Evolutionary conservation across 2,797 vertebrate genomes (phyloP).

Genomic region (Coregonus ussuriensis): DNA sequence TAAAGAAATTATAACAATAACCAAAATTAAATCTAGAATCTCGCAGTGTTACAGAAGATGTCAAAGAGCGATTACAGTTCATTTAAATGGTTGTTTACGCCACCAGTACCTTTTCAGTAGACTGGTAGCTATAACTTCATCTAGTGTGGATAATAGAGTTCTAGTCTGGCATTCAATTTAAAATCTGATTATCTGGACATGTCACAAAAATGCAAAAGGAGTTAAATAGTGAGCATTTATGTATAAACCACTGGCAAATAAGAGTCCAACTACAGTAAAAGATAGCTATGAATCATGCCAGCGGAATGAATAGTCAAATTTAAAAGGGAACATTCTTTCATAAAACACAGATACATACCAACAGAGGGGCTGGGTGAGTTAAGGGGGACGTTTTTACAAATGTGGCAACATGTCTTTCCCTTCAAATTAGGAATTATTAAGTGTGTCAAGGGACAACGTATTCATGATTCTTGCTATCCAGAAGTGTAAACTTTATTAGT

Average conservation of each 20-base stretch:
- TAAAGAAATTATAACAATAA: constrained; percentile 44
- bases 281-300: too few species aligned
- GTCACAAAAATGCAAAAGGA: constrained; percentile 29
- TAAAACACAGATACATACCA: constrained; percentile 30
- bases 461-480: constrained; percentile 22
- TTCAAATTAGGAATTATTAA: constrained; percentile 20
- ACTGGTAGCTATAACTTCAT: constrained; percentile 38
- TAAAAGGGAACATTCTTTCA: constrained; percentile 31
- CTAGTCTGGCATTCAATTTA: constrained; percentile 27
- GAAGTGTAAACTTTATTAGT: constrained; percentile 66
- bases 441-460: neutral
- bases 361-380: constrained; percentile 25
- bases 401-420: constrained; percentile 47
- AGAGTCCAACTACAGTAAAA: too few species aligned
- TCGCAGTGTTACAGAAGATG: constrained; percentile 43
- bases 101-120: constrained; percentile 27
- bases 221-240: constrained; percentile 21
- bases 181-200: constrained; percentile 30
- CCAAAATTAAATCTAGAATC: constrained; percentile 33
- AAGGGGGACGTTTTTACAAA: constrained; percentile 13
- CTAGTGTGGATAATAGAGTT: constrained; percentile 27
- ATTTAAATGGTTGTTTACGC: constrained; percentile 26
- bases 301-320: constrained; percentile 33
- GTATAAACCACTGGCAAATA: constrained; percentile 38
- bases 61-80: constrained; percentile 30